Base-by-base conservation (phyloP, 2,888 invertebrate genomes). In the Phortica okadai region DNA sequence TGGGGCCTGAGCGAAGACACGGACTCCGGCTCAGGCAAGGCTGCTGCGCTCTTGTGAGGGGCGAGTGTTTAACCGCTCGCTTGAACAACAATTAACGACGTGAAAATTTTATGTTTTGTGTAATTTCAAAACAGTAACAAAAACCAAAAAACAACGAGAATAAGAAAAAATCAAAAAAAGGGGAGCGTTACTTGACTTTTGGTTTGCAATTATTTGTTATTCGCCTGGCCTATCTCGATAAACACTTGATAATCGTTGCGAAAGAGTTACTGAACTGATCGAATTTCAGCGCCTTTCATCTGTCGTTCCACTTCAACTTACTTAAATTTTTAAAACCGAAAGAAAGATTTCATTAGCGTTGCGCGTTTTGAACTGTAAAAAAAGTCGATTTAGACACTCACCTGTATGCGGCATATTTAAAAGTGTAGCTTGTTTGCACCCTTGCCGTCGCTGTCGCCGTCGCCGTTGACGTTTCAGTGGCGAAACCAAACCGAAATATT, bases 351-450 rank as follows among this genome's bases (percentile, higher is more conserved):
- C 85, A 85, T 87, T 85, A 87, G 80, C 77, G 73, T 8, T 21
- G 14, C 11, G 33, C 66, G 14, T 66, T 66, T 41, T 14, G 41
- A 66, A 66, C 14, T 42, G 42, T 66, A 66, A 1, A 74, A 64
- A 74, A 64, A 33, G 33, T 8, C 70, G 4, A 54, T 16, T 66
- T 21, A 56, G 25, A 25, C 25, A 82, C 86, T 88, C 77, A 87
- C 86, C 86, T 83, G 86, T 87, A 82, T 87, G 86, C 56, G 86
- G 86, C 86, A 87, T 87, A 74, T 74, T 81, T 76, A 74, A 64
- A 11, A 33, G 21, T 33, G 72, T 41, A 50, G 21, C 33, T n/a
- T 14, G 33, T 33, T 33, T 33, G 33, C 11, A 8, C 16, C 59
- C 42, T 5, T 6, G 58, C 41, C 59, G 59, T 5, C n/a, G 58